Percentiles rank a stretch among this genome's conserved stretches.
Conservation (phyloP, 2,113 vertebrate species). For the Genyomyrus donnyi region DNA sequence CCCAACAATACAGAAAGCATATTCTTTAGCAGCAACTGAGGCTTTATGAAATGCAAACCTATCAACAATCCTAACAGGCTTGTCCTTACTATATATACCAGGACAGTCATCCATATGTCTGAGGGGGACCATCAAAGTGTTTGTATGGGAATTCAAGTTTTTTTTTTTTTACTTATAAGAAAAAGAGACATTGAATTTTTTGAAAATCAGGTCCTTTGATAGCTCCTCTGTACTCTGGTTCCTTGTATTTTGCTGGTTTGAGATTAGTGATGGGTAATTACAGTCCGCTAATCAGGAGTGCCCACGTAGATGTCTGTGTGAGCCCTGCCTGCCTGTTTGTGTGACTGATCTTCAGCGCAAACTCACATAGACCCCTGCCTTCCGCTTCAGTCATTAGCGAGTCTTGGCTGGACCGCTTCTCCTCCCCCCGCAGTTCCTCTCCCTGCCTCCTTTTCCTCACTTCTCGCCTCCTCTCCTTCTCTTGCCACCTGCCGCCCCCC, state of each 20-base stretch:
- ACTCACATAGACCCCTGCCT: background rate
- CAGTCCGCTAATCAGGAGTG: background rate
- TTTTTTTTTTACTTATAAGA: background rate
- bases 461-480: background rate
- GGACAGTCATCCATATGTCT: background rate
- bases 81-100: background rate
- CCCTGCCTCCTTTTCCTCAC: conserved; percentile 11
- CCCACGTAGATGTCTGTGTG: background rate
- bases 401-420: background rate
- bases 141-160: background rate
- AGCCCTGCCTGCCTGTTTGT: background rate
- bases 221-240: background rate
- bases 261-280: background rate
- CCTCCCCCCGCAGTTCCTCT: conserved; percentile 25
- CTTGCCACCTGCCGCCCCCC: background rate
- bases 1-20: background rate
- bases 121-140: background rate
- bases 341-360: background rate
- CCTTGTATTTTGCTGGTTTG: background rate
- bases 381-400: background rate
- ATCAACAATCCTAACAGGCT: background rate
- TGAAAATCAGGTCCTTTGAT: background rate
- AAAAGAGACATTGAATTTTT: background rate
- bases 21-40: background rate
- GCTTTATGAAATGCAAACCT: background rate